Conservation (phyloP, 2,888 invertebrate genomes). For the Endomychus coccineus region DNA sequence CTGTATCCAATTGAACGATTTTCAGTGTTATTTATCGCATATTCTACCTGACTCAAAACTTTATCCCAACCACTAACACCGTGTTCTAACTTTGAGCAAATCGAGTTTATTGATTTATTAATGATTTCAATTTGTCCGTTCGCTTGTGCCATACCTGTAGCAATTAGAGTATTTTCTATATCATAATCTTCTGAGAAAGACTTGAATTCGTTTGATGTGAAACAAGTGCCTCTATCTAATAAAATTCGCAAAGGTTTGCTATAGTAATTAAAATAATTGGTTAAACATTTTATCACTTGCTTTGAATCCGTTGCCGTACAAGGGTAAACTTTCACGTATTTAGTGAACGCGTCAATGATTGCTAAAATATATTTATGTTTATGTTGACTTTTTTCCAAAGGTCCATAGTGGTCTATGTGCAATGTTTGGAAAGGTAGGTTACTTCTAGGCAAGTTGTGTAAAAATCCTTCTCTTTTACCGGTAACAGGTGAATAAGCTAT, state of each 20-base stretch:
- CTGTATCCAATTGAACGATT: conserved; percentile 12
- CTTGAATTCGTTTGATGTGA: conserved; percentile 25
- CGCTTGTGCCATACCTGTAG: no score
- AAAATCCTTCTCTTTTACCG: conserved; percentile 25
- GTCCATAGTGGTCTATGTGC: conserved; percentile 30
- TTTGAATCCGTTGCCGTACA: conserved; percentile 19
- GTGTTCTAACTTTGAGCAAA: conserved; percentile 19
- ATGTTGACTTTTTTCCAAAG: conserved; percentile 16
- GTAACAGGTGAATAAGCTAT: conserved; percentile 19
- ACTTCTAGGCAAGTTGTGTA: conserved; percentile 27
- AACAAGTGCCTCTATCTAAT: conserved; percentile 25
- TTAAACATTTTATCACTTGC: conserved; percentile 20
- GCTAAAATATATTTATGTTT: conserved; percentile 23
- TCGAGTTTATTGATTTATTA: conserved; percentile 20
- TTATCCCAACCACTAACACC: conserved; percentile 18
- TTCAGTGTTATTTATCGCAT: conserved; percentile 14
- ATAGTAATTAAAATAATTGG: conserved; percentile 23
- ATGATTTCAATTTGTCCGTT: conserved; percentile 26
- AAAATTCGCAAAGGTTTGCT: no score
- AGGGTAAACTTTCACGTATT: conserved; percentile 25
- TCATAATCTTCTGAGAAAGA: conserved; percentile 20
- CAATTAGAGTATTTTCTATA: no score
- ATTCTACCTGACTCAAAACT: conserved; percentile 8
- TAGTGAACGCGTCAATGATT: conserved; percentile 27
- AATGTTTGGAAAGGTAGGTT: conserved; percentile 23